phyloP scores from a whole-genome alignment of 2,797 vertebrate genomes.

The Ataeniobius toweri region DNA sequence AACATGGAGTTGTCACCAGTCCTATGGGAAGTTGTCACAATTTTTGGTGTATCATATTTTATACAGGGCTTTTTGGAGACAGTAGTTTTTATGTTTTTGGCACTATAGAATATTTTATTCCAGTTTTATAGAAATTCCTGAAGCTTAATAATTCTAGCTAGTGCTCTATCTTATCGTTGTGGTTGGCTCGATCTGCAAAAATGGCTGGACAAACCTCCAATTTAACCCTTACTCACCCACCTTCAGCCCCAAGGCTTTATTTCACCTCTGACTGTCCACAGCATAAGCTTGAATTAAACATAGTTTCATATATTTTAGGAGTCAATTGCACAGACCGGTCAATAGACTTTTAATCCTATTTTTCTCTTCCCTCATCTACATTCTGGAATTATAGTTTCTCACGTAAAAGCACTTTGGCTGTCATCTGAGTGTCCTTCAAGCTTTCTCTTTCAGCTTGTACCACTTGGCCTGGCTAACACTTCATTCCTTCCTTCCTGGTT shows the following conservation, averaged over 20 bases:
- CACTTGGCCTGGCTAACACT: slow-evolving; percentile 36
- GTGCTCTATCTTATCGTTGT: background rate
- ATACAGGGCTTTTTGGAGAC: too few species aligned
- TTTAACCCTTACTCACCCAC: background rate
- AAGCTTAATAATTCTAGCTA: background rate
- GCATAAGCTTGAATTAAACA: slow-evolving; percentile 74
- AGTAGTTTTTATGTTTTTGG: too few species aligned
- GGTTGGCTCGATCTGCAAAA: slow-evolving; percentile 1
- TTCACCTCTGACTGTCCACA: slow-evolving; percentile 52
- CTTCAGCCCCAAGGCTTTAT: slow-evolving; percentile 28
- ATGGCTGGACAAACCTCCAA: background rate
- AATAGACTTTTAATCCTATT: slow-evolving; percentile 76
- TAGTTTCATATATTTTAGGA: slow-evolving; percentile 72
- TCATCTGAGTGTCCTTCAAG: slow-evolving; percentile 62
- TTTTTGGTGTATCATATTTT: too few species aligned
- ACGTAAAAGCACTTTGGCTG: slow-evolving; percentile 60
- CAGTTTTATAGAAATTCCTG: too few species aligned
- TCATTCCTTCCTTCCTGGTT: slow-evolving; percentile 25
- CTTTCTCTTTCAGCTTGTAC: slow-evolving; percentile 32
- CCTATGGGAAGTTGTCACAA: too few species aligned
- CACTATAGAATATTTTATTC: too few species aligned
- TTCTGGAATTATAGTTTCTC: slow-evolving; percentile 41
- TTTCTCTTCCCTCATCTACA: slow-evolving; percentile 59
- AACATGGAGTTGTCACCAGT: too few species aligned
- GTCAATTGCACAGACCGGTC: slow-evolving; percentile 66